Evolutionary conservation across 2,888 invertebrate genomes (phyloP), one percentile per base, ranked within the genome.

Genomic region (Dorcus hopei): DNA sequence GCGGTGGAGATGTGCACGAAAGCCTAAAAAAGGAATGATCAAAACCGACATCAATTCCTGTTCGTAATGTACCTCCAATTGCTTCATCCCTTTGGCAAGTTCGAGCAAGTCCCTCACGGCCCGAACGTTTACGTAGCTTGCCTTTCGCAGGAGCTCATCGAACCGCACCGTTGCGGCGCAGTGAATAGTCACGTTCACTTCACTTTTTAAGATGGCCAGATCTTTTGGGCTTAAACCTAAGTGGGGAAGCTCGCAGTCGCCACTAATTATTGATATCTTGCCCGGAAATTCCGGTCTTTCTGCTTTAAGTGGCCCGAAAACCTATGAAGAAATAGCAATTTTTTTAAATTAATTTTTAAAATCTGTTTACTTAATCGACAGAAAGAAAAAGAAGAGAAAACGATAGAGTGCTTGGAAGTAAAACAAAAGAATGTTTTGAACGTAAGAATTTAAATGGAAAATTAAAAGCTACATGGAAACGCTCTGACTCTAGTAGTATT

Each of bases 111-210:
- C 83, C 61, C 82, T 80, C 0, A 88, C 86, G 45, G 86, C 87
- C 38, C 84, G 77, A 7, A 90, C 84, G 75, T 91, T 91, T 75
- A 90, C 87, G 58, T 84, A 80, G 23, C 86, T 80, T 0, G 90
- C 87, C n/a, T 80, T 73, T 75, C 83, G 82, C 9, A 92, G 76
- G 49, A 83, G 83, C 71, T 91, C 90, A 71, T 90, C 88, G 72
- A 92, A 92, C 63, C 85, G 81, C 16, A 91, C 87, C 0, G 90
- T 90, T 1, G 90, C 91, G 2, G 91, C 91, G 48, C 86, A 86
- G 73, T 91, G 90, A 73, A 91, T 85, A 9, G 91, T 85, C 49
- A 88, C 79, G 51, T 81, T 78, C 38, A 89, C 85, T 65, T 87
- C 81, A 19, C 3, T 19, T 11, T 81, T 76, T 26, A 75, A 72